Base-by-base conservation (phyloP, 2,113 vertebrate genomes). In the Scophthalmus maximus region DNA sequence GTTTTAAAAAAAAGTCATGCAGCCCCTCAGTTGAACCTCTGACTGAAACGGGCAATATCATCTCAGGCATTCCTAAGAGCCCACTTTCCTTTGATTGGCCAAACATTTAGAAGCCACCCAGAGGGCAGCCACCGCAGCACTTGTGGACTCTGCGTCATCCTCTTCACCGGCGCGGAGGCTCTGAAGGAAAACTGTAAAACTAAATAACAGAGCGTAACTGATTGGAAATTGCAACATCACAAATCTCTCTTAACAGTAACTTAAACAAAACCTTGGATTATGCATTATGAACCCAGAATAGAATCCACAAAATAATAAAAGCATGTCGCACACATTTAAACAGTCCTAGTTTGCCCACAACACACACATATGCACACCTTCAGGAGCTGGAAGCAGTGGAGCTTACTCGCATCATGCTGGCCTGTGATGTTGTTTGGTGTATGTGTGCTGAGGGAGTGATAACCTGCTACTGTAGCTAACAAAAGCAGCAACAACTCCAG, bases 381-480 rank as follows among this genome's bases (percentile, higher is more conserved):
- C 50, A 57, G 34, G 49, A 56, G 68, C 63, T 84, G 68, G 69
- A 75, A 71, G 70, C 65, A 23, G 30, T 73, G 55, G 26, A 49
- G 34, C 49, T 68, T 42, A 23, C 66, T 67, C 5, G 29, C 17
- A 73, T 79, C 60, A 59, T 0, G 12, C 63, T 62, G 50, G 73
- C 49, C 61, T 64, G 77, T 74, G 62, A 78, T 66, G 71, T 64
- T 72, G 60, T 71, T 74, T 81, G 84, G 83, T 80, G 79, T 79
- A 83, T 68, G 46, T 81, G 70, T 81, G 77, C 70, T 44, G 32
- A 68, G 80, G 69, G 80, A 83, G 69, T 29, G 52, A 83, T 87
- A 83, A 83, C 71, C 72, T 76, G 82, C 84, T 77, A 59, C 78
- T 58, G 83, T 70, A 78, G 79, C 51, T 73, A 77, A 79, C 75